Percentiles rank a stretch among this genome's conserved stretches.
phyloP scores from a whole-genome alignment of 2,797 vertebrate species.

The Arnoldichthys spilopterus region DNA sequence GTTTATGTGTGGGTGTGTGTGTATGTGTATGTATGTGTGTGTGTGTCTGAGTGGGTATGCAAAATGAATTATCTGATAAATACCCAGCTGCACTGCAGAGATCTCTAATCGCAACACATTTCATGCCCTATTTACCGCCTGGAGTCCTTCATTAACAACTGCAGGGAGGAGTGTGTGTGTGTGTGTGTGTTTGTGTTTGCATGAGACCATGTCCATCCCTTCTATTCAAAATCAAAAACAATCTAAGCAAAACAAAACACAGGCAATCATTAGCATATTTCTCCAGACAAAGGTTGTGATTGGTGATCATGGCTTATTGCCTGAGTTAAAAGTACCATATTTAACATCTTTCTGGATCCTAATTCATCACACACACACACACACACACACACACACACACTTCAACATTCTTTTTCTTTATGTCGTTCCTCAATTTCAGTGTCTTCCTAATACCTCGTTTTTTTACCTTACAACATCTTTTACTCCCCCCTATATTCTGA shows the following conservation, averaged over 20 bases:
- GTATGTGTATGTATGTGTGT: not conserved
- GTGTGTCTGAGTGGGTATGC: slow-evolving; percentile 5
- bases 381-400: not conserved
- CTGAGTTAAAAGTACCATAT: not conserved
- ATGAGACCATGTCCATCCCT: not conserved
- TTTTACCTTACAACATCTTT: no score
- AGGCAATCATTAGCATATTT: not conserved
- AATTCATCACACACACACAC: no score
- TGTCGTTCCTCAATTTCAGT: not conserved
- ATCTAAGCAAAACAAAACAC: not conserved
- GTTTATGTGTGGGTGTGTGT: no score
- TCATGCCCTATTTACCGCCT: slow-evolving; percentile 54
- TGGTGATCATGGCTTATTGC: not conserved
- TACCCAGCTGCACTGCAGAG: slow-evolving; percentile 29
- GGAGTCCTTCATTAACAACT: slow-evolving; percentile 42
- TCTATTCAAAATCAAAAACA: slow-evolving; percentile 20
- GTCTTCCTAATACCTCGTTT: not conserved
- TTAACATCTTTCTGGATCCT: not conserved
- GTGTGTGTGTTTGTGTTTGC: slow-evolving; percentile 17
- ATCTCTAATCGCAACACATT: slow-evolving; percentile 49
- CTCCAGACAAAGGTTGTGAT: not conserved
- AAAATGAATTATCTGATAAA: slow-evolving; percentile 40
- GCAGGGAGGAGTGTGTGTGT: slow-evolving; percentile 23
- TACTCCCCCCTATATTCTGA: no score
- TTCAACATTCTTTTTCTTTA: not conserved